phyloP scores from a whole-genome alignment of 1,140 invertebrate species.

The Hyles vespertilio region DNA sequence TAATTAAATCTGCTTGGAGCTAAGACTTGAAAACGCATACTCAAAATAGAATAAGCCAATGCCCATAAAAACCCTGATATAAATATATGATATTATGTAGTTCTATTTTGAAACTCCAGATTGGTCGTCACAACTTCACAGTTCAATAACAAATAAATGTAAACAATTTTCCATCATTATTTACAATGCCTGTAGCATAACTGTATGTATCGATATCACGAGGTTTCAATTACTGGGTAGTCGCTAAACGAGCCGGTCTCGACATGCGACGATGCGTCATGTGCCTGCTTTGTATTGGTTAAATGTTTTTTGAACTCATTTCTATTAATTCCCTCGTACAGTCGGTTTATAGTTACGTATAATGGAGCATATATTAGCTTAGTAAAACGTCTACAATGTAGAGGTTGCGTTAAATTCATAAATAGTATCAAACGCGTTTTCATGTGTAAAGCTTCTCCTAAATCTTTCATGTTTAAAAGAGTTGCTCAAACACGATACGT shows the following conservation, averaged over 20 bases:
- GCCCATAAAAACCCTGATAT: no score
- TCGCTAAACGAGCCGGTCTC: constrained; percentile 41
- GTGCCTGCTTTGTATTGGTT: constrained; percentile 10
- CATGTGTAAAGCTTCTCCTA: no score
- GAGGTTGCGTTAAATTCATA: no score
- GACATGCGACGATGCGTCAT: constrained; percentile 27
- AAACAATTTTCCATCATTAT: constrained; percentile 13
- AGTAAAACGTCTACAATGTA: no score
- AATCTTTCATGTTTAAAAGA: no score
- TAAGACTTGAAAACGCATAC: no score
- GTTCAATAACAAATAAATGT: constrained; percentile 4
- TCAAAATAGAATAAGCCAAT: no score
- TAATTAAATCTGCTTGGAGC: no score
- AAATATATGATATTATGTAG: neutral
- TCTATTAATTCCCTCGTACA: neutral
- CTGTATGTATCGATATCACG: constrained; percentile 44
- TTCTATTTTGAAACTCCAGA: neutral
- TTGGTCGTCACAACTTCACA: constrained; percentile 1
- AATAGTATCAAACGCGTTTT: no score
- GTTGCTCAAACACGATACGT: no score
- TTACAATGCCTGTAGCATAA: constrained; percentile 8
- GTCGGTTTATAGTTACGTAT: no score
- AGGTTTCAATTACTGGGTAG: constrained; percentile 55
- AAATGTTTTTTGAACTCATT: constrained; percentile 11
- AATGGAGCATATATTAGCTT: no score